phyloP scores from a whole-genome alignment of 2,797 vertebrate species.

The Falco rusticolus region DNA sequence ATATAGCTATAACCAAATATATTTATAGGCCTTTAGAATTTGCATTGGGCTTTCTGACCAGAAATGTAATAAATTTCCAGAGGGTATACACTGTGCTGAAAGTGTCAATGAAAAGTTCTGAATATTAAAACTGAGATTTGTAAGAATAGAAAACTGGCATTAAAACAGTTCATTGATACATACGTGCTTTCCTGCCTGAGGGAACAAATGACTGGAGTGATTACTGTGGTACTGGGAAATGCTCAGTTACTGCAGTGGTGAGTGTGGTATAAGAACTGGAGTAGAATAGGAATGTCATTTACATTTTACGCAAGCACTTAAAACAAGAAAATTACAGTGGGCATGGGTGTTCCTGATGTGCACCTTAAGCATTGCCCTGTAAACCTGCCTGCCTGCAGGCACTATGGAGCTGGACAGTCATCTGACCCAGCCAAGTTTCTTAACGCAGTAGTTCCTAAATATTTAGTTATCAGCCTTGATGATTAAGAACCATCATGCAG shows the following conservation, averaged over 20 bases:
- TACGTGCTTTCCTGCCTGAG: background rate
- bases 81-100: background rate
- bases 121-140: background rate
- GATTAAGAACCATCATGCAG: background rate
- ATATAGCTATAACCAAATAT: background rate
- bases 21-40: background rate
- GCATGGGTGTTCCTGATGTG: background rate
- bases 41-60: background rate
- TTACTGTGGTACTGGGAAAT: background rate
- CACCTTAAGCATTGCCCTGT: background rate
- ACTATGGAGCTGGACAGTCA: background rate
- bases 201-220: background rate
- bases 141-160: background rate
- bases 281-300: background rate
- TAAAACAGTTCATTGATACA: background rate
- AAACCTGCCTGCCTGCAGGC: background rate
- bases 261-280: background rate
- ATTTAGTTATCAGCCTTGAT: background rate
- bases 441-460: constrained; percentile 23
- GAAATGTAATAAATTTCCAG: background rate
- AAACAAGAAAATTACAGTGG: background rate
- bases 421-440: background rate
- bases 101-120: background rate
- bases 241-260: background rate
- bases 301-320: background rate